Percentiles rank a stretch among this genome's conserved stretches.
Conservation (phyloP, 2,888 invertebrate genomes). For the Meloe dianella region DNA sequence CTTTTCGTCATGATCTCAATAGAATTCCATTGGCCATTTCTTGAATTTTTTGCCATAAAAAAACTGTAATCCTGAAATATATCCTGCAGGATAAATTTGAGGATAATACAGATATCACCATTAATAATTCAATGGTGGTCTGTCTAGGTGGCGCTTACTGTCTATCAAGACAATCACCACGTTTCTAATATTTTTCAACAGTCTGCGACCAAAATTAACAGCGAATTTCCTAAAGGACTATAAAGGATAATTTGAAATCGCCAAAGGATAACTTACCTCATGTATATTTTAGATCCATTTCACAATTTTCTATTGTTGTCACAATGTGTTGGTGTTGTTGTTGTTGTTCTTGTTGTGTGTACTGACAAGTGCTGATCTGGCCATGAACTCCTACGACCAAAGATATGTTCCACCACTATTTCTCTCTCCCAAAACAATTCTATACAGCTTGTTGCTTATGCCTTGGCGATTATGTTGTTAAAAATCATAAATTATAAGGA, state of each 20-base stretch:
- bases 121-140: not conserved
- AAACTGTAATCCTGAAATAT: not conserved
- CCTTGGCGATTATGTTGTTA: slow-evolving; percentile 14
- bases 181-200: not conserved
- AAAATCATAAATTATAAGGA: not conserved
- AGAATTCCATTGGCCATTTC: no score
- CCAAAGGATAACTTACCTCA: slow-evolving; percentile 21
- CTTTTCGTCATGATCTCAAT: not conserved
- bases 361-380: slow-evolving; percentile 18
- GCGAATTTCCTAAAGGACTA: no score
- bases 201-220: not conserved
- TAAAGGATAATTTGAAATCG: not conserved
- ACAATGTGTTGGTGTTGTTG: not conserved
- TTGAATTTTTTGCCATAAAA: no score
- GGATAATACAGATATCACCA: not conserved
- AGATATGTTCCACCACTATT: slow-evolving; percentile 29
- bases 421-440: not conserved
- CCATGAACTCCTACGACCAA: slow-evolving; percentile 25
- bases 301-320: slow-evolving; percentile 15
- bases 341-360: not conserved
- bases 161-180: not conserved
- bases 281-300: slow-evolving; percentile 13
- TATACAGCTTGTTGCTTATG: not conserved
- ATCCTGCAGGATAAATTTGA: not conserved
- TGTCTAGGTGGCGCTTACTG: not conserved